phyloP scores from a whole-genome alignment of 2,797 vertebrate species.

The Acanthis flammea region DNA sequence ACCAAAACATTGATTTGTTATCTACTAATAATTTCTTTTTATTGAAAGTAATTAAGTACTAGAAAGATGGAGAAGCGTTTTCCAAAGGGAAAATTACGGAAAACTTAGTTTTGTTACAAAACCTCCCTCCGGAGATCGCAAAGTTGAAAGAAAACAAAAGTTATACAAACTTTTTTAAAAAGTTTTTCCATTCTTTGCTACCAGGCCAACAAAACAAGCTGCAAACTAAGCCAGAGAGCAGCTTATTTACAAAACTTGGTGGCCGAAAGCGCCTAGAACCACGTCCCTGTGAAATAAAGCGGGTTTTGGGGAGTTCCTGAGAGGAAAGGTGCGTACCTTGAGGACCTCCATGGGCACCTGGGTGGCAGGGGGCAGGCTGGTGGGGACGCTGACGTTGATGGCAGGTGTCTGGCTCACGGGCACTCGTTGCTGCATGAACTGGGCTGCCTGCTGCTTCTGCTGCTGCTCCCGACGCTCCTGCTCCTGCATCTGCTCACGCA shows the following conservation, averaged over 20 bases:
- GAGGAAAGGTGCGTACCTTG: constrained; percentile 78
- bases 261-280: accelerated
- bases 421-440: constrained; percentile 86
- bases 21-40: not conserved
- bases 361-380: constrained; percentile 76
- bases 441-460: constrained; percentile 86
- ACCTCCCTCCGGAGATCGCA: not conserved
- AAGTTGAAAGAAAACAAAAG: not conserved
- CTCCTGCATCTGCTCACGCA: constrained; percentile 83
- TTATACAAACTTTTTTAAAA: not conserved
- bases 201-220: not conserved
- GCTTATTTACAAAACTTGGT: not conserved
- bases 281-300: accelerated
- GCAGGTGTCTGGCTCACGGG: constrained; percentile 83
- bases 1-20: not conserved
- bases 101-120: not conserved
- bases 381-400: constrained; percentile 81
- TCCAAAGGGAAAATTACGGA: not conserved
- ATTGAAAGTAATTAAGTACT: not conserved
- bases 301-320: not conserved
- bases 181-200: not conserved
- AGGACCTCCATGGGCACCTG: constrained; percentile 88
- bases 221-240: accelerated
- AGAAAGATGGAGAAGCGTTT: not conserved
- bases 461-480: constrained; percentile 88